Conservation (phyloP, 2,888 invertebrate genomes). For the Dicyrtomina minuta region DNA sequence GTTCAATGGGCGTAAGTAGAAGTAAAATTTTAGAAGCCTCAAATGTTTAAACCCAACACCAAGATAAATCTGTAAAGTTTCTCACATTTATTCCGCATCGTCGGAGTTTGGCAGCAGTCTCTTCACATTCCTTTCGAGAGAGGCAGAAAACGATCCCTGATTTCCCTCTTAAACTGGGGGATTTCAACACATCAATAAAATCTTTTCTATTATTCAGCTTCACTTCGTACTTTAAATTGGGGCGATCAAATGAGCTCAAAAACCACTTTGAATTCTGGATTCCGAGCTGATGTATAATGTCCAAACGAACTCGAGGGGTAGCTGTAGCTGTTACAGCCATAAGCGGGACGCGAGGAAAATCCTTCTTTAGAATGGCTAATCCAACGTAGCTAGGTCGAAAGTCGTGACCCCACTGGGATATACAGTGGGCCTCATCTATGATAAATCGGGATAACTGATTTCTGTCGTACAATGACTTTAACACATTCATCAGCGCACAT, state of each 20-base stretch:
- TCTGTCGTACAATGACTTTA: conserved; percentile 71
- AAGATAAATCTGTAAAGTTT: no score
- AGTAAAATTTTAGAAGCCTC: no score
- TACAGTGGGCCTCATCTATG: conserved; percentile 94
- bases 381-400: no score
- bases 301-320: conserved; percentile 83
- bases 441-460: conserved; percentile 77
- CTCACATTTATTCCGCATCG: no score
- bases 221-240: conserved; percentile 86
- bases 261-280: no score
- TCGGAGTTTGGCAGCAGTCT: no score
- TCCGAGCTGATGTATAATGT: conserved; percentile 86
- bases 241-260: conserved; percentile 95
- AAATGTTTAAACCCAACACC: no score
- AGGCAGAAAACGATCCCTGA: conserved; percentile 96
- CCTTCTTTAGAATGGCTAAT: no score
- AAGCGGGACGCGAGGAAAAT: conserved; percentile 72
- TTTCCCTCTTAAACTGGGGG: conserved; percentile 59
- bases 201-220: conserved; percentile 70
- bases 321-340: conserved; percentile 95
- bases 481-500: conserved; percentile 67
- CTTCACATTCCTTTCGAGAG: conserved; percentile 84
- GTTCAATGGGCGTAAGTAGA: no score
- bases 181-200: conserved; percentile 72
- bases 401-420: no score